phyloP scores from a whole-genome alignment of 2,888 invertebrate genomes.

The Pachymerium ferrugineum region DNA sequence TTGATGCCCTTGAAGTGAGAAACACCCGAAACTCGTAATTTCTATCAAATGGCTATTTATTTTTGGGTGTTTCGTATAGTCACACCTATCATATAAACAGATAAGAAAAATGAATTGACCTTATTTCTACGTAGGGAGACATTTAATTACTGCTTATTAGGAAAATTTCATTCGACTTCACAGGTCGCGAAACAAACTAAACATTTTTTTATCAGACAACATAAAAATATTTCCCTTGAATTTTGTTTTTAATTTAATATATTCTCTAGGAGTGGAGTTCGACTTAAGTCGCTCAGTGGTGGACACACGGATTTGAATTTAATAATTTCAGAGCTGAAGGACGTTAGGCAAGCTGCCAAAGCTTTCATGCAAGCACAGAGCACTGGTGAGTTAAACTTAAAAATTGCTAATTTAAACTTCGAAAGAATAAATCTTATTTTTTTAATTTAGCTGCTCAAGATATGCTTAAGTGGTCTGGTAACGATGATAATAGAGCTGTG shows the following conservation, averaged over 20 bases:
- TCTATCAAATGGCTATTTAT: too few relatives aligned
- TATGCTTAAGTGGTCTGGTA: conserved; percentile 50
- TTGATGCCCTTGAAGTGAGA: too few relatives aligned
- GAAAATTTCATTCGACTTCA: too few relatives aligned
- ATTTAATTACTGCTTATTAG: too few relatives aligned
- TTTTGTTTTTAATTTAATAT: background rate
- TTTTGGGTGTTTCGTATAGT: too few relatives aligned
- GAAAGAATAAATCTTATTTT: background rate
- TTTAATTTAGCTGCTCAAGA: conserved; percentile 47
- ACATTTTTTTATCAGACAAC: too few relatives aligned
- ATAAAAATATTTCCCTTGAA: background rate
- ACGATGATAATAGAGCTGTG: conserved; percentile 51
- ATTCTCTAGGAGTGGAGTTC: conserved; percentile 49
- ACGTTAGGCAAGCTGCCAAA: conserved; percentile 49
- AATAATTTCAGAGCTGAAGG: conserved; percentile 51
- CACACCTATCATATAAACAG: too few relatives aligned
- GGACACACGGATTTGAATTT: conserved; percentile 51
- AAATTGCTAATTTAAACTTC: background rate
- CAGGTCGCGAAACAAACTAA: too few relatives aligned
- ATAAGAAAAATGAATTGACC: too few relatives aligned
- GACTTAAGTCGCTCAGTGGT: conserved; percentile 48
- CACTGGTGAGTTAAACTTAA: conserved; percentile 43
- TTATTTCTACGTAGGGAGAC: too few relatives aligned
- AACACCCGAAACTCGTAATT: too few relatives aligned
- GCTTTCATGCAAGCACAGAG: conserved; percentile 50